Conservation (phyloP, 1,140 invertebrate genomes). For the Drosophila ohnishii region DNA sequence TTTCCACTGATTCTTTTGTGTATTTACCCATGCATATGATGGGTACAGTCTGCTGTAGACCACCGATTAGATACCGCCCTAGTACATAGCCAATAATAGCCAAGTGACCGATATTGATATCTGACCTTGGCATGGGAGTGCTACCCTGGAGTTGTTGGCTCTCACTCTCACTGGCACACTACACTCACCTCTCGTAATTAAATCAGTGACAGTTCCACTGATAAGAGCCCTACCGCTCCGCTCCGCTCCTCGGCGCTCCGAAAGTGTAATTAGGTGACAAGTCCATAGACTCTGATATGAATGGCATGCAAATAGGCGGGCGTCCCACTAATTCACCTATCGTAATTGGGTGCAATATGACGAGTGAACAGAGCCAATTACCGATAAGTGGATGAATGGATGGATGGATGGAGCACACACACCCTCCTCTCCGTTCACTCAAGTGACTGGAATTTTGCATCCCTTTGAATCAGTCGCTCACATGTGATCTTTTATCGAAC, state of each 20-base stretch:
- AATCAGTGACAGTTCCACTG: constrained; percentile 52
- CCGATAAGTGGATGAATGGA: constrained; percentile 13
- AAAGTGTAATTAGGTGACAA: constrained; percentile 31
- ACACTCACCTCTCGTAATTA: constrained; percentile 53
- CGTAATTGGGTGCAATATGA: constrained; percentile 27
- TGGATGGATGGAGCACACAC: background rate
- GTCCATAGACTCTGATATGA: constrained; percentile 12
- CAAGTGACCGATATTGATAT: constrained; percentile 41
- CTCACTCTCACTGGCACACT: background rate
- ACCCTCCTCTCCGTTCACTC: background rate
- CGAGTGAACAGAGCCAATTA: constrained; percentile 28
- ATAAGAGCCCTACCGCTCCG: constrained; percentile 8
- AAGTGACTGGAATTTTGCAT: background rate
- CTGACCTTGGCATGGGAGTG: constrained; percentile 28
- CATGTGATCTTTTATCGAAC: background rate
- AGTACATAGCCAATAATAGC: constrained; percentile 22
- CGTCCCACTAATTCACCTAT: constrained; percentile 25
- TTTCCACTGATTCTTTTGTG: constrained; percentile 29
- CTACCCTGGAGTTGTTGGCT: background rate
- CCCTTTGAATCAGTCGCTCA: background rate
- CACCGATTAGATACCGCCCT: constrained; percentile 38
- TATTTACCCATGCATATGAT: background rate
- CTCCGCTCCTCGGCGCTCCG: background rate
- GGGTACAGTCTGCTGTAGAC: background rate
- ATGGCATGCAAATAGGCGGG: constrained; percentile 31